phyloP scores from a whole-genome alignment of 92 coral and sea anemone genomes.

The Palythoa heliodiscus region DNA sequence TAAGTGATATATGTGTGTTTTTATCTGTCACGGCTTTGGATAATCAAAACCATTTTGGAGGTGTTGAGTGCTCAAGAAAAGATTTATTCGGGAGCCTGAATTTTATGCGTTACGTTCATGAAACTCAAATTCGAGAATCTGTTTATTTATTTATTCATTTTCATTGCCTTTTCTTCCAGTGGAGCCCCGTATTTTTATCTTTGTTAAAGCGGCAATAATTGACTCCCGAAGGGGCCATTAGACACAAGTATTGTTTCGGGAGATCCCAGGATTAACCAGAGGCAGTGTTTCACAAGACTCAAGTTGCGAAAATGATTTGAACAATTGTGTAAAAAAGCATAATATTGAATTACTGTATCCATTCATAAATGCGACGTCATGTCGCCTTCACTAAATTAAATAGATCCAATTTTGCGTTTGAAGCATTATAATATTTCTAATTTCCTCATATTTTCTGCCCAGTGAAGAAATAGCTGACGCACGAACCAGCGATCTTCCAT shows the following conservation, averaged over 20 bases:
- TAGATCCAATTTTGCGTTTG: constrained; percentile 37
- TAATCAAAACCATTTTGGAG: background rate
- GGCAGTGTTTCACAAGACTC: background rate
- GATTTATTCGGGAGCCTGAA: background rate
- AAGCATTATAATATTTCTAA: constrained; percentile 31
- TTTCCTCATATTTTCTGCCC: constrained; percentile 19
- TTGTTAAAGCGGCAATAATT: constrained; percentile 9
- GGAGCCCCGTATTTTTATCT: background rate
- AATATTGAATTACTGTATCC: background rate
- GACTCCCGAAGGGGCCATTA: background rate
- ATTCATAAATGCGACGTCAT: constrained; percentile 11
- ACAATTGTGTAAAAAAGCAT: background rate
- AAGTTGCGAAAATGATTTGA: background rate
- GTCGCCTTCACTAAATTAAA: constrained; percentile 29
- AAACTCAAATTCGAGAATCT: constrained; percentile 21
- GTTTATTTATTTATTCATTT: constrained; percentile 22
- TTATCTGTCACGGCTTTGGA: background rate
- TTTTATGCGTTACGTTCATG: background rate
- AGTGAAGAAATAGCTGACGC: too few relatives aligned
- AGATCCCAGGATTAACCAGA: background rate
- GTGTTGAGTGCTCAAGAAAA: background rate
- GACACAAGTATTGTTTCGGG: background rate
- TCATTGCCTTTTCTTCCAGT: background rate
- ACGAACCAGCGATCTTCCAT: background rate
- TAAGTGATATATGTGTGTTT: too few relatives aligned